Evolutionary conservation across 2,797 vertebrate genomes (phyloP), one percentile per base, ranked within the genome.

Genomic region (Limosa lapponica): DNA sequence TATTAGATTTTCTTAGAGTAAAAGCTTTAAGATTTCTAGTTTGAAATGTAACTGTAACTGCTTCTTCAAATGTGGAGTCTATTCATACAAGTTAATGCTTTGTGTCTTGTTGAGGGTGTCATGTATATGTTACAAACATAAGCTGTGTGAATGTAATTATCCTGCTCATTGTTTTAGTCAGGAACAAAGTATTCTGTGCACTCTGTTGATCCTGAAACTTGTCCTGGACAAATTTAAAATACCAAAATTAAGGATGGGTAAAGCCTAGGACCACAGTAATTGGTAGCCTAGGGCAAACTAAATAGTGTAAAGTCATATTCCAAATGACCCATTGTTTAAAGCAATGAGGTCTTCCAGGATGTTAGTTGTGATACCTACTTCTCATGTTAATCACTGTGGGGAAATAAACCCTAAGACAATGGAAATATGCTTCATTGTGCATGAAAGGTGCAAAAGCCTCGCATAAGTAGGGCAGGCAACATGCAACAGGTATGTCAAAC

Each of bases 31-130:
- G 18, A 44, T 46, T 81, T 62, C 34, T 7, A 37, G 6, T 80
- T 55, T 39, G 28, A 78, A 55, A 49, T 0, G 0, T n/a, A 67
- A 32, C 12, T 0, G 0, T n/a, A 67, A 32, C 12, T 28, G 1
- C 2, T 36, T 49, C 28, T 61, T 84, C 51, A 88, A 65, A 55
- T 25, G 11, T 36, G 12, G 51, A n/a, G 6, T 16, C 13, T 71
- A 10, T 51, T 71, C 3, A 41, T 41, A 13, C 16, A 72, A 37
- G 34, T 6, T 18, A 73, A 20, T 20, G 10, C 3, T 51, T 57
- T 73, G 3, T 39, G 39, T 67, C 2, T 39, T 37, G 8, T 24
- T 65, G 19, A 14, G 16, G 8, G 2, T 64, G 18, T 64, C 28
- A 67, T 20, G 13, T 19, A 57, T 16, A 8, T 19, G 7, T 30